A percentile compares a stretch with the other conserved stretches of the same genome.
Evolutionary conservation across 2,113 vertebrate genomes (phyloP).

Genomic region (Pelmatolapia mariae): DNA sequence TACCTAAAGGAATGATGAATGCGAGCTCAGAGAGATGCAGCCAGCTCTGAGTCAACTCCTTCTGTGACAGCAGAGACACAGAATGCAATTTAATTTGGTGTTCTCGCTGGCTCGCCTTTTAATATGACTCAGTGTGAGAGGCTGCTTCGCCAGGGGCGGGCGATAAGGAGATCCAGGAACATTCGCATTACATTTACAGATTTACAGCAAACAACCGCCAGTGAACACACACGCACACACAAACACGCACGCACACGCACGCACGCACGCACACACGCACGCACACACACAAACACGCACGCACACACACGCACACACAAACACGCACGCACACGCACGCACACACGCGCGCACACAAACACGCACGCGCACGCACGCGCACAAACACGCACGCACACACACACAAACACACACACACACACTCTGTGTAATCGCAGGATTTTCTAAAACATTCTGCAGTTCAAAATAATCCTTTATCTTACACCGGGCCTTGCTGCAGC

Average conservation of each 20-base stretch:
- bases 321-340: fast-evolving
- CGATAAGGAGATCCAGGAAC: background rate
- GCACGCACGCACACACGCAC: fast-evolving
- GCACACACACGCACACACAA: fast-evolving
- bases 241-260: fast-evolving
- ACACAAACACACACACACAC: fast-evolving
- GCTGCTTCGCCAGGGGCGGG: background rate
- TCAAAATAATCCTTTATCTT: background rate
- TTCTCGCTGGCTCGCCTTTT: background rate
- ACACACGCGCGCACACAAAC: fast-evolving
- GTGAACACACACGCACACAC: fast-evolving
- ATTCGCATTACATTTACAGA: background rate
- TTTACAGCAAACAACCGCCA: background rate
- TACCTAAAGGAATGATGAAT: background rate
- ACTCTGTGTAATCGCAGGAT: fast-evolving
- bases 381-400: fast-evolving
- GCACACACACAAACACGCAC: fast-evolving
- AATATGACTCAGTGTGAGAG: background rate
- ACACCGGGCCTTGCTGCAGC: background rate
- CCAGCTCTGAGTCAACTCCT: background rate
- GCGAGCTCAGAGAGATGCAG: background rate
- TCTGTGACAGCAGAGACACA: background rate
- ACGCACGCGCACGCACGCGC: fast-evolving
- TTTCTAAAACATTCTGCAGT: background rate
- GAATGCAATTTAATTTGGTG: background rate